Evolutionary conservation across 2,888 invertebrate species (phyloP).

Genomic region (Conus canariensis): DNA sequence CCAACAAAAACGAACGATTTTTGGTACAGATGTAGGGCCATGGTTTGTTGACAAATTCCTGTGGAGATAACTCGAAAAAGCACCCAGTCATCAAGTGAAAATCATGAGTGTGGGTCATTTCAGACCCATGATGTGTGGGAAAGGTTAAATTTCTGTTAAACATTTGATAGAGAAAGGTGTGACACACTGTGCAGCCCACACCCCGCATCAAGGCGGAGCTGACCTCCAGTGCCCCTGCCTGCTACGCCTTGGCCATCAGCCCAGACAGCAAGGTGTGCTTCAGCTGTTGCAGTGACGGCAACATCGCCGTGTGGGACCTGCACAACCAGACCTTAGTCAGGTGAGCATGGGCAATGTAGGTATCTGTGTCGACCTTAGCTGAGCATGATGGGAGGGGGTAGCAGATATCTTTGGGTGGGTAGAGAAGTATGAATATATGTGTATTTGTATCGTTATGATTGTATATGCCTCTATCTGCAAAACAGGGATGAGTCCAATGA

Average conservation of each 20-base stretch:
- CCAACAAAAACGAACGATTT: no score
- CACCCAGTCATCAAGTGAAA: no score
- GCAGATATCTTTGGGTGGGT: not conserved
- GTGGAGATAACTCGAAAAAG: no score
- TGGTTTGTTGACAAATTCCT: no score
- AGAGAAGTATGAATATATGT: not conserved
- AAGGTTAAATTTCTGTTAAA: no score
- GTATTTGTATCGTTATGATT: not conserved
- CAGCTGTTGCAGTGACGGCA: conserved; percentile 97
- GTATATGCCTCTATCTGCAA: not conserved
- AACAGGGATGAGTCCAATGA: no score
- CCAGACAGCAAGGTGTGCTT: conserved; percentile 98
- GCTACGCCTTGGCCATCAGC: conserved; percentile 97
- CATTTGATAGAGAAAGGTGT: no score
- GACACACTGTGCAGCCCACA: conserved; percentile 82
- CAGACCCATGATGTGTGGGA: no score
- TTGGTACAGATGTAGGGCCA: no score
- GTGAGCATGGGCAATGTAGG: conserved; percentile 54
- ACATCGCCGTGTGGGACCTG: conserved; percentile 97
- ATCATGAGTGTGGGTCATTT: no score
- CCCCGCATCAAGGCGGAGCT: conserved; percentile 96
- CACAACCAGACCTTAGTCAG: conserved; percentile 94
- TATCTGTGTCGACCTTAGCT: no score
- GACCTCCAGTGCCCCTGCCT: conserved; percentile 95
- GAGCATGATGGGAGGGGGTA: no score